Evolutionary conservation across 2,797 vertebrate genomes (phyloP), one percentile per base, ranked within the genome.

Genomic region (Sebastes cheni): DNA sequence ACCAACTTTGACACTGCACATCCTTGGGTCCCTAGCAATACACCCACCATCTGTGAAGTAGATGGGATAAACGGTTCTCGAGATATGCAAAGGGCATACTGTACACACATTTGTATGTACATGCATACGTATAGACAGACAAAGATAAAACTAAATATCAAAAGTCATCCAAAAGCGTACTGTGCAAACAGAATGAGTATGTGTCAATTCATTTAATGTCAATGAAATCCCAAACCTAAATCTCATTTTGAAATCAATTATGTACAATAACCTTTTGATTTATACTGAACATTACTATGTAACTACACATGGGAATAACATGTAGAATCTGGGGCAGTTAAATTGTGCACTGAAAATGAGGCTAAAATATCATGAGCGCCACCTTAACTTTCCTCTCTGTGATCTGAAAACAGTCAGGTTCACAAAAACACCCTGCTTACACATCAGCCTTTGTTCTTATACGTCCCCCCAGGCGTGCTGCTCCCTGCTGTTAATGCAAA

Each of bases 401-500:
- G 67, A 86, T 75, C 66, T 77, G 59, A 54, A 79, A 86, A 84
- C 46, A 86, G 34, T 59, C 20, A 12, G 39, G 79, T 88, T 92
- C 59, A 77, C 5, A 68, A 29, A 86, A 80, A 80, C 82, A 71
- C 78, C 27, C 65, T 30, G 29, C 9, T 72, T 25, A 91, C 89
- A 89, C 85, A 84, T 84, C 82, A 62, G 80, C 79, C 64, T 87
- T 91, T 91, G 87, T 89, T 91, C 60, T 5, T 22, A 0, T 42
- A 42, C 2, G 1, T 79, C 69, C 73, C 83, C 84, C 58, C 55
- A 18, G 70, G 90, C 73, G 77, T 12, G 81, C 91, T 89, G 89
- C 91, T 79, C 91, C 91, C 85, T 50, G 81, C 74, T 67, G 74
- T 25, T 73, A 67, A 84, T 86, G 83, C 62, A 82, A 85, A 87